A percentile compares a stretch with the other conserved stretches of the same genome.
Evolutionary conservation across 2,797 vertebrate species (phyloP).

Genomic region (Hafferia zeledoni): DNA sequence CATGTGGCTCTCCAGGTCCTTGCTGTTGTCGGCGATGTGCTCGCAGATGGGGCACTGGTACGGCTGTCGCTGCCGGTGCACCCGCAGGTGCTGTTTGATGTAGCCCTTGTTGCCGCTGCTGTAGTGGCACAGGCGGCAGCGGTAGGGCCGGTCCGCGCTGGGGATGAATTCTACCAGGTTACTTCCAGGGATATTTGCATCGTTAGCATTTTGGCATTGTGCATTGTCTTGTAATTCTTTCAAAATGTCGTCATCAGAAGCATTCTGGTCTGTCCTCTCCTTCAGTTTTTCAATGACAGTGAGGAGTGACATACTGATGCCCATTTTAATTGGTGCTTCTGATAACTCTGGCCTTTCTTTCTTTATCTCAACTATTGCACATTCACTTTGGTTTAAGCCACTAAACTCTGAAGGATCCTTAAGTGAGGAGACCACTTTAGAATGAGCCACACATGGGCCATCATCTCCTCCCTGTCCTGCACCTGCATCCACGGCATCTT

Average conservation of each 20-base stretch:
- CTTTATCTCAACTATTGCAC: slow-evolving; percentile 78
- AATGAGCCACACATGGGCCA: slow-evolving; percentile 38
- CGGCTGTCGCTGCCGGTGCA: slow-evolving; percentile 92
- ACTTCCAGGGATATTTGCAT: slow-evolving; percentile 63
- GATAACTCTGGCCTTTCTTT: slow-evolving; percentile 78
- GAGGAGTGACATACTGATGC: slow-evolving; percentile 94
- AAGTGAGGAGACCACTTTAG: slow-evolving; percentile 70
- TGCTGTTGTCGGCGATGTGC: slow-evolving; percentile 89
- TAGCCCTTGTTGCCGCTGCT: slow-evolving; percentile 95
- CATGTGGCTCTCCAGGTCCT: slow-evolving; percentile 94
- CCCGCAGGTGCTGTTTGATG: slow-evolving; percentile 94
- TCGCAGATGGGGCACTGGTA: slow-evolving; percentile 98
- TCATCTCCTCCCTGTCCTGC: slow-evolving; percentile 76
- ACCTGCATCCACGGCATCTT: slow-evolving; percentile 70
- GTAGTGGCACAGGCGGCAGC: slow-evolving; percentile 92
- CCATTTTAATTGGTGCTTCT: slow-evolving; percentile 86
- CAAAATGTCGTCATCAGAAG: slow-evolving; percentile 94
- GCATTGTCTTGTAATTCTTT: slow-evolving; percentile 94
- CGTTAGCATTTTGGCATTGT: slow-evolving; percentile 80
- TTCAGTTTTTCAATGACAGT: slow-evolving; percentile 94
- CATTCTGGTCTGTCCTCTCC: slow-evolving; percentile 94
- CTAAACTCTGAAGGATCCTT: slow-evolving; percentile 63
- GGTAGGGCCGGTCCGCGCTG: slow-evolving; percentile 86
- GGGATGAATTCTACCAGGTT: slow-evolving; percentile 89
- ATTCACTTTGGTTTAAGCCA: slow-evolving; percentile 66